These are phyloP conservation scores for Penaeus japonicus DNA, from an alignment of 1,140 invertebrate species.

Conservation along the genomic window DNA sequence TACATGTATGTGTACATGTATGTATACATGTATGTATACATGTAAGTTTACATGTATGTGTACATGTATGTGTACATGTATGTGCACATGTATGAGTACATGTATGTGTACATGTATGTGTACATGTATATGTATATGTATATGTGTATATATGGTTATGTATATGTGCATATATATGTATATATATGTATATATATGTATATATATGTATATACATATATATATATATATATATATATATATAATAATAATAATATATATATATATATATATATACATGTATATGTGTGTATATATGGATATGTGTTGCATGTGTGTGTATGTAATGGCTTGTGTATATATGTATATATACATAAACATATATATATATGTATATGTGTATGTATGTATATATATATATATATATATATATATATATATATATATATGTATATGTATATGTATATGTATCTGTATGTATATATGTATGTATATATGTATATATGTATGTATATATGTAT, in stretches of 20 bases:
- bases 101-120: background rate
- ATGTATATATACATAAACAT: background rate
- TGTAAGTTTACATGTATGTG: no score
- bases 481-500: no score
- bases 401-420: no score
- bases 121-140: background rate
- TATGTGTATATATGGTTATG: background rate
- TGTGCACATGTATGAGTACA: background rate
- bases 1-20: no score
- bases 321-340: background rate
- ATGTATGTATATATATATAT: no score
- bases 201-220: background rate
- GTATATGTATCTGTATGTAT: no score
- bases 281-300: background rate
- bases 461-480: no score
- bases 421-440: no score
- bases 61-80: background rate
- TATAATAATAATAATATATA: background rate
- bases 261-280: background rate
- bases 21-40: no score
- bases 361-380: no score
- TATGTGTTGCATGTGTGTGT: background rate
- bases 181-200: background rate
- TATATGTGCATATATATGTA: background rate
- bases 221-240: background rate